These are phyloP conservation scores for Troglohyphantes excavatus DNA, from an alignment of 2,888 invertebrate genomes.

Conservation along the genomic window DNA sequence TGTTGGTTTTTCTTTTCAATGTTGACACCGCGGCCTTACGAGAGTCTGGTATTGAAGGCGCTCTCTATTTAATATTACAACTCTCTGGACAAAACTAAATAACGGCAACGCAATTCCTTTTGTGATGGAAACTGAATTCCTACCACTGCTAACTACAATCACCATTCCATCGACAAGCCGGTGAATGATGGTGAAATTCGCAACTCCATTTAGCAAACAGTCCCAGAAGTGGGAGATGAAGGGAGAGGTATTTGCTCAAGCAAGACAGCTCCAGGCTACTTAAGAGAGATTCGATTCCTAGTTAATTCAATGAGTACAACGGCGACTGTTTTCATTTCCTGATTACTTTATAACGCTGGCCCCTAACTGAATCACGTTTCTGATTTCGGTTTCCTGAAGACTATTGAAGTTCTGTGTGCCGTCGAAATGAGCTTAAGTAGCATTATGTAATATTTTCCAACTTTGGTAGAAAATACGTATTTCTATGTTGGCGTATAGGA, in stretches of 20 bases:
- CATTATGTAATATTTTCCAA: too few relatives aligned
- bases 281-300: slow-evolving; percentile 58
- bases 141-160: not conserved
- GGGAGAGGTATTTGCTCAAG: slow-evolving; percentile 40
- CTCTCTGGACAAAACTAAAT: too few relatives aligned
- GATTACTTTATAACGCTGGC: slow-evolving; percentile 64
- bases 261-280: slow-evolving; percentile 51
- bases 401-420: too few relatives aligned
- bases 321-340: slow-evolving; percentile 80
- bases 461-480: too few relatives aligned
- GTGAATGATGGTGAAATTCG: slow-evolving; percentile 52
- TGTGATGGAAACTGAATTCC: too few relatives aligned
- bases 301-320: slow-evolving; percentile 82
- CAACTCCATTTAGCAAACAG: slow-evolving; percentile 67
- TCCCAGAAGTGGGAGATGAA: slow-evolving; percentile 7
- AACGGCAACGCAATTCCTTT: too few relatives aligned
- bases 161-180: slow-evolving; percentile 10
- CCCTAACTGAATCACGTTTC: slow-evolving; percentile 58
- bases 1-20: too few relatives aligned
- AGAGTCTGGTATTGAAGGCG: too few relatives aligned
- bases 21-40: too few relatives aligned
- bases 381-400: slow-evolving; percentile 10
- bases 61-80: too few relatives aligned
- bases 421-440: too few relatives aligned
- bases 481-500: too few relatives aligned